Evolutionary conservation across 2,113 vertebrate genomes (phyloP), one percentile per base, ranked within the genome.

Genomic region (Cyanoliseus patagonus): DNA sequence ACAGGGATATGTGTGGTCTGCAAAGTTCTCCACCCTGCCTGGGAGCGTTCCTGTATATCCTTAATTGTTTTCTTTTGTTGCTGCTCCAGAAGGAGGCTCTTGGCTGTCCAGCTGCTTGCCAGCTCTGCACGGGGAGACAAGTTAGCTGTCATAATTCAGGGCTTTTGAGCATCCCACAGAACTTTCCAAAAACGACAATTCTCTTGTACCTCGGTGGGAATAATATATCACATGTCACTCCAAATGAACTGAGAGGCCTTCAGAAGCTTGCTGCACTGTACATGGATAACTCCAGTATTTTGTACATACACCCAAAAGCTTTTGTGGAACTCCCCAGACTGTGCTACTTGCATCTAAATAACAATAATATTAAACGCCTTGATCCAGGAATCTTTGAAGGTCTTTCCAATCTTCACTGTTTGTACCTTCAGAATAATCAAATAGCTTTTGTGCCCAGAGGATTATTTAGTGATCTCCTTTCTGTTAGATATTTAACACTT

Each of bases 341-440:
- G 3, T 98, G 88, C 84, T 97, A 97, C 90, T 85, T 98, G n/a
- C 95, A 97, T 94, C 89, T 98, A 79, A 98, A 95, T 96, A 94
- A 95, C 95, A 98, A 98, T 95, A 95, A 96, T 68, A 97, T 98
- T 93, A 98, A 97, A 66, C 83, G 72, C 31, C 95, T 98, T 93
- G 86, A 97, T 92, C 96, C 87, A 83, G 97, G 95, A 94, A 82
- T 97, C 83, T 98, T 98, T 97, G 94, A 97, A 87, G 97, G 97
- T 57, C 97, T 98, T 96, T 96, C 92, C 86, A 95, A 13, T 90
- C 97, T 98, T 97, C 76, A 7, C 69, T 97, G 88, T 95, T 97
- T 98, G 57, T 94, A 96, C 83, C 97, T 98, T 83, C 95, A 98
- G 73, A 96, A 96, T 93, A 98, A 98, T 95, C 93, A 97, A 84